A percentile compares a stretch with the other conserved stretches of the same genome.
These are phyloP conservation scores for Trachymyrmex cornetzi DNA, from an alignment of 1,140 invertebrate species.

Conservation along the genomic window DNA sequence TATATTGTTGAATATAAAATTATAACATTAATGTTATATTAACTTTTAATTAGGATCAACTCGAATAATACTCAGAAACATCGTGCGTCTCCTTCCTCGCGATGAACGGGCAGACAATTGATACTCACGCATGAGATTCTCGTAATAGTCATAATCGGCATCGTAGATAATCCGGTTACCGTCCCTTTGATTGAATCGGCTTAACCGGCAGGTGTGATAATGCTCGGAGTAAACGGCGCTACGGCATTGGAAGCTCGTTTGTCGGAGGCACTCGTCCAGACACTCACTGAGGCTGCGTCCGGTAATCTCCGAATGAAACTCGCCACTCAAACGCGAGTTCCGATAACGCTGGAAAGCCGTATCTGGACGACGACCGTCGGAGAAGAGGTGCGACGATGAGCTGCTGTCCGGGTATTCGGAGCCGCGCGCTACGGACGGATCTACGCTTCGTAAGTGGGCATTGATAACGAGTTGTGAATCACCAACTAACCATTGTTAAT, in stretches of 20 bases:
- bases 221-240: slow-evolving; percentile 95
- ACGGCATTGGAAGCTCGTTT: slow-evolving; percentile 95
- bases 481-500: slow-evolving; percentile 47
- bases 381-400: slow-evolving; percentile 92
- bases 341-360: slow-evolving; percentile 96
- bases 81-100: background rate
- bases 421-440: slow-evolving; percentile 89
- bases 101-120: background rate
- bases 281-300: slow-evolving; percentile 95
- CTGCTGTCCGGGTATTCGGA: slow-evolving; percentile 95
- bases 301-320: slow-evolving; percentile 96
- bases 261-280: slow-evolving; percentile 94
- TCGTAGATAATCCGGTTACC: slow-evolving; percentile 96
- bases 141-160: slow-evolving; percentile 96
- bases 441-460: slow-evolving; percentile 83
- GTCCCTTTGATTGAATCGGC: slow-evolving; percentile 94
- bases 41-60: background rate
- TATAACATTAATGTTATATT: too few species aligned
- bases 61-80: background rate
- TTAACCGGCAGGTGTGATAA: slow-evolving; percentile 93
- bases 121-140: slow-evolving; percentile 95
- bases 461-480: slow-evolving; percentile 73
- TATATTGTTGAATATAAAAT: too few species aligned
- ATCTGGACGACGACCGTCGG: slow-evolving; percentile 92
- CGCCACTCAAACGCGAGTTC: slow-evolving; percentile 93